These are phyloP conservation scores for Magallana nippona DNA, from an alignment of 2,888 invertebrate genomes.

Conservation along the genomic window DNA sequence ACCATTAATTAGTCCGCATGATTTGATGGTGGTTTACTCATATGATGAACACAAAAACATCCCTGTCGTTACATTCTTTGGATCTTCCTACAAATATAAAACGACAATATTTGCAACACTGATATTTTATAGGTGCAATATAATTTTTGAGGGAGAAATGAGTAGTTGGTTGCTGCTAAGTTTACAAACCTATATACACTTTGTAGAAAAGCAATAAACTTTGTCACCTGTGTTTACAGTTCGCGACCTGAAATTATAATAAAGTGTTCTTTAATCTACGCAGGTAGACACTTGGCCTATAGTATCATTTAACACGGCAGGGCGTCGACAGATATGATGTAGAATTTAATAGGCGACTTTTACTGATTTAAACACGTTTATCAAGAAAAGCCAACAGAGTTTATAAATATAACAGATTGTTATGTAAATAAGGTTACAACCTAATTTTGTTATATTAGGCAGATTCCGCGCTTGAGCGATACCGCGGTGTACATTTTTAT, in stretches of 20 bases:
- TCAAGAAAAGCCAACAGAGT: slow-evolving; percentile 4
- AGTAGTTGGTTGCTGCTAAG: too few species aligned
- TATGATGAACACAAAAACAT: not conserved
- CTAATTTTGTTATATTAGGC: slow-evolving; percentile 9
- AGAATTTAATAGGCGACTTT: slow-evolving; percentile 11
- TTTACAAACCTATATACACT: too few species aligned
- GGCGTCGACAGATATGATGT: not conserved
- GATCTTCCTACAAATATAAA: too few species aligned
- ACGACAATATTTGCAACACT: not conserved
- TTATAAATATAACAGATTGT: slow-evolving; percentile 12
- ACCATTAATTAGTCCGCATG: not conserved
- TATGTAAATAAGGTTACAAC: not conserved
- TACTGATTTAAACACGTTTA: slow-evolving; percentile 28
- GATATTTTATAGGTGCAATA: not conserved
- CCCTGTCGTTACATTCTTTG: too few species aligned
- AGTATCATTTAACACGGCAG: not conserved
- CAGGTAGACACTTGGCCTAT: slow-evolving; percentile 25
- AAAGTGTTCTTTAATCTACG: not conserved
- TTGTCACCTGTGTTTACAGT: not conserved
- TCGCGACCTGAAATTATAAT: not conserved
- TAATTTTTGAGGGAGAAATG: too few species aligned
- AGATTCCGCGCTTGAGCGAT: not conserved
- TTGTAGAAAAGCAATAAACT: not conserved
- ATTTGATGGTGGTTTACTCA: not conserved
- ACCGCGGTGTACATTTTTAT: too few species aligned